Base-by-base conservation (phyloP, 2,888 invertebrate genomes). In the Buathra laborator region DNA sequence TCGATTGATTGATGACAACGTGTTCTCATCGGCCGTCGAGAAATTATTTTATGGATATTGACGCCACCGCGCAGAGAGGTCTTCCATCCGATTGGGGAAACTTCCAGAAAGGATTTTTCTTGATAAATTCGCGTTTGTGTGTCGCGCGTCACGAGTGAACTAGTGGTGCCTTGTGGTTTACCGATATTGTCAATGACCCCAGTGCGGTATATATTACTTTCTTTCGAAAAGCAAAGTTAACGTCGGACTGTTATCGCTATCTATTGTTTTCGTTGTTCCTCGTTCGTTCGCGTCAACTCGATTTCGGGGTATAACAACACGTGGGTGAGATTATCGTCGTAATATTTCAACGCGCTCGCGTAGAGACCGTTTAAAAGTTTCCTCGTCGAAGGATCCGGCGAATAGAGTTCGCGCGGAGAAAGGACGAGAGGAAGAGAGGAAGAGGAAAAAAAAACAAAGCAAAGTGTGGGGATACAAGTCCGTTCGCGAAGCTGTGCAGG, bases 111-210 rank as follows among this genome's bases (percentile, higher is more conserved):
- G 64, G 16, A 51, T 37, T 37, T 12, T 37, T 37, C 7, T 37
- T 37, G 32, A 24, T 14, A 19, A 6, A 24, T 14, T 43, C 53
- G 5, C 53, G 43, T 43, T 56, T 44, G 53, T 56, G 56, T 24
- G 19, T 53, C 37, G 71, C 37, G 71, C 53, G 19, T 6, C 7
- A 44, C 16, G 16, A 83, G 78, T 79, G 74, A 78, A 59, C 43
- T n/a, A 74, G 46, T 74, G 74, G 51, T 68, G 67, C 12, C 37
- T 68, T 78, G 70, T 78, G 68, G 59, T 19, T 56, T 37, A 37
- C 16, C 43, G 56, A 56, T 3, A 44, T 66, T 24, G 79, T 43
- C 71, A 79, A 37, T 9, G 51, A 78, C 29, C 46, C 9, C 46
- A 12, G 46, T 19, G 46, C 46, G 44, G 16, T 14, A 12, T 46